Base-by-base conservation (phyloP, 1,140 invertebrate species). In the Homarus americanus region DNA sequence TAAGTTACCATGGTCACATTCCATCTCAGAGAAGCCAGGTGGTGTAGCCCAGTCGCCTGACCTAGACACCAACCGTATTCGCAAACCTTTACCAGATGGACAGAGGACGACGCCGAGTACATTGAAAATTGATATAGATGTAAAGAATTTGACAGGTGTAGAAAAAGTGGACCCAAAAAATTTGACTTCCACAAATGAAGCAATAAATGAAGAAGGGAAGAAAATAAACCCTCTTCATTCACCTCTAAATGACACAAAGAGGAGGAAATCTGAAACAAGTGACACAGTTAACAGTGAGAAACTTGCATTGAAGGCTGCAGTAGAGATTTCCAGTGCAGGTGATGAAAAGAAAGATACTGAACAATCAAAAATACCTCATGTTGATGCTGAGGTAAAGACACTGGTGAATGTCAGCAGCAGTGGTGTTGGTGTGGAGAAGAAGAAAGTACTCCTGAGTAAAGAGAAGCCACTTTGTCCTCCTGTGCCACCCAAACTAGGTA, bases 401-500 rank as follows among this genome's bases (percentile, higher is more conserved):
- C 28, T 76, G 3, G 5, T 49, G 63, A 32, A 15, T 75, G 20
- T n/a, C 41, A 38, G 15, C 40, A n/a, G 1, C 28, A 83, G 34
- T 40, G 44, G 41, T 34, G 66, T 1, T 76, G 36, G 36, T 28
- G 10, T 40, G 5, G 53, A 34, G 9, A 53, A 3, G 34, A 66
- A 36, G 38, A 63, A 40, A 20, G 72, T 79, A 1, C 24, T 66
- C 1, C n/a, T 87, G 20, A 87, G 76, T 53, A 53, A 63, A 40
- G 87, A 90, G 36, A 90, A 90, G 38, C 58, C 80, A 0, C 24
- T 63, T 10, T 90, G 87, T 41, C 87, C 87, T 40, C 87, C 87
- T 24, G 87, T 90, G 2, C 87, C 87, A 20, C 87, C 87, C 20
- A 90, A 90, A 44, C 49, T 90, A 41, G 80, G 87, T 90, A 76